Conservation (phyloP, 2,797 vertebrate genomes). For the Urophycis tenuis region DNA sequence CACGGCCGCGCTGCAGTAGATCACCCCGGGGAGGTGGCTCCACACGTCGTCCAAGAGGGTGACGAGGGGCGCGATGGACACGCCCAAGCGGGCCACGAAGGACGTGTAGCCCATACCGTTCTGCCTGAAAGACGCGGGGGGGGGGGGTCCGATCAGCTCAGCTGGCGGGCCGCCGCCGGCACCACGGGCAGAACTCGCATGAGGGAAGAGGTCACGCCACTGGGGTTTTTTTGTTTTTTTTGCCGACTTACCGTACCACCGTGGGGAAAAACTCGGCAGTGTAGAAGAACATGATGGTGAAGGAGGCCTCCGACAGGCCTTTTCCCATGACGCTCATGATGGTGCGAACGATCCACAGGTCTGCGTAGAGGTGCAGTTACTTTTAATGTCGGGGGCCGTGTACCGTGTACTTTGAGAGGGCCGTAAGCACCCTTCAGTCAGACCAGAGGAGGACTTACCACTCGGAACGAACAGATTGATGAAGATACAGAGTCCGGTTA, state of each 20-base stretch:
- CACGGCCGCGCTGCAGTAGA: slow-evolving; percentile 65
- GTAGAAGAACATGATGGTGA: slow-evolving; percentile 77
- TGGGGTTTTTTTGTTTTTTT: not conserved
- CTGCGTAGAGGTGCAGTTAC: slow-evolving; percentile 47
- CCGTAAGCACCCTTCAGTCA: not conserved
- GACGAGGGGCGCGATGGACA: slow-evolving; percentile 78
- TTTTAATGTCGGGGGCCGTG: not conserved
- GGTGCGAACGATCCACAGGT: slow-evolving; percentile 61
- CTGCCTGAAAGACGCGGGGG: slow-evolving; percentile 77
- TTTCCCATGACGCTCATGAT: slow-evolving; percentile 76
- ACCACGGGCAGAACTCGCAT: slow-evolving; percentile 7
- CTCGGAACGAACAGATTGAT: slow-evolving; percentile 66
- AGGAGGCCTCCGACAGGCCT: slow-evolving; percentile 78
- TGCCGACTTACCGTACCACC: slow-evolving; percentile 74
- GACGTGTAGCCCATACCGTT: slow-evolving; percentile 81
- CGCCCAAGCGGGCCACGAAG: slow-evolving; percentile 76
- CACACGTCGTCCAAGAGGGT: slow-evolving; percentile 78
- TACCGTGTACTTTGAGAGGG: not conserved
- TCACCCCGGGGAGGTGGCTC: slow-evolving; percentile 70
- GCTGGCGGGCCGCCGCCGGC: too few relatives aligned
- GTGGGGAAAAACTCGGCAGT: slow-evolving; percentile 87
- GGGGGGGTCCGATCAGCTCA: slow-evolving; percentile 8
- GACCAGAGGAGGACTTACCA: slow-evolving; percentile 44
- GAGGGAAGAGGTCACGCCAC: not conserved
- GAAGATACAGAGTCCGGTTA: slow-evolving; percentile 59